Evolutionary conservation across 2,797 vertebrate species (phyloP).

Genomic region (Delichon dasypus): DNA sequence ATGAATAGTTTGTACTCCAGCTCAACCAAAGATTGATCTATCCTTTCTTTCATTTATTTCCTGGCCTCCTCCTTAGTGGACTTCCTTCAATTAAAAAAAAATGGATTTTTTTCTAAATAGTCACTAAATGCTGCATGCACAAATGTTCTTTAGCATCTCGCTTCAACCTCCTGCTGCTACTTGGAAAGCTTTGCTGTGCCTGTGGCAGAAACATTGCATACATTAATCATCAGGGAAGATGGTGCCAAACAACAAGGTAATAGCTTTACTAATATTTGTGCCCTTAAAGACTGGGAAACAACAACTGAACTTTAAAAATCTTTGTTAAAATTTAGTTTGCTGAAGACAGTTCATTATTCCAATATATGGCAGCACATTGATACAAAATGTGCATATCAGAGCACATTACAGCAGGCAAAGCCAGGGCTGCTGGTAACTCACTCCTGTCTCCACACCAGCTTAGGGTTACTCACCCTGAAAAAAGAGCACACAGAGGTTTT

Average conservation of each 20-base stretch:
- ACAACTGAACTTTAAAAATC: background rate
- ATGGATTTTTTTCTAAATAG: background rate
- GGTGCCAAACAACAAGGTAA: background rate
- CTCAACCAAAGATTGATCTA: background rate
- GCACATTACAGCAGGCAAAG: background rate
- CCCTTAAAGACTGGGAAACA: background rate
- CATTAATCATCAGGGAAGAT: conserved; percentile 26
- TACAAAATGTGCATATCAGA: background rate
- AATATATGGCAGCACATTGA: rapidly evolving
- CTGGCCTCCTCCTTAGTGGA: background rate
- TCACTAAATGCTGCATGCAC: background rate
- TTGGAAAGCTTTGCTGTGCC: background rate
- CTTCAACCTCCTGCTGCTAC: background rate
- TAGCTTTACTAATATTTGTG: conserved; percentile 20
- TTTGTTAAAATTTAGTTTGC: background rate
- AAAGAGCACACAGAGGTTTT: background rate
- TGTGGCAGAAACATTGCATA: background rate
- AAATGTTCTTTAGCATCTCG: background rate
- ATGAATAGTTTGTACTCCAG: background rate
- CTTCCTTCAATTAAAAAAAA: background rate
- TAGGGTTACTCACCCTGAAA: background rate
- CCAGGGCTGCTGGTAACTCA: background rate
- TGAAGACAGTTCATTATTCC: background rate
- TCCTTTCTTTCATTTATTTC: background rate
- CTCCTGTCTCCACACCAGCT: background rate